Conservation (phyloP, 1,140 invertebrate genomes). For the Achatina immaculata region DNA sequence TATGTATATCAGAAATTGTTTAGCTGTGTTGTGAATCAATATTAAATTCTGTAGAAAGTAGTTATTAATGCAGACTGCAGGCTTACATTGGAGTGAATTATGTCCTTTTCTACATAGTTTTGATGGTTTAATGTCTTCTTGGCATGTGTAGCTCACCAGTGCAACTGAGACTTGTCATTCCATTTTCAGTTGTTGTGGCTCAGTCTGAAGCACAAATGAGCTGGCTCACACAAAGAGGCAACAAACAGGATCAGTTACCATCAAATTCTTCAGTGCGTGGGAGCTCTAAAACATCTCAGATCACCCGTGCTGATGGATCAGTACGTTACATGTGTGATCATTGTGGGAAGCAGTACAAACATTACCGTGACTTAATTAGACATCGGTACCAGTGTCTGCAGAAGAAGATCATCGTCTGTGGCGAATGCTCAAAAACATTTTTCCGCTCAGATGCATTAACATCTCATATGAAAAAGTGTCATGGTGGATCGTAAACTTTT, state of each 20-base stretch:
- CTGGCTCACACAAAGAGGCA: neutral
- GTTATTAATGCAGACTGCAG: too few relatives aligned
- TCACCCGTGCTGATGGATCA: constrained; percentile 7
- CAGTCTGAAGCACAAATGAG: neutral
- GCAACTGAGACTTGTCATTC: constrained; percentile 13
- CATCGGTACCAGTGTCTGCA: constrained; percentile 18
- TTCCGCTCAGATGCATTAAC: constrained; percentile 27
- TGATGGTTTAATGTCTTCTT: neutral
- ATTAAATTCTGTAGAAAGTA: too few relatives aligned
- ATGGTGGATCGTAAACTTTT: neutral
- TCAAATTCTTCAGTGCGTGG: neutral
- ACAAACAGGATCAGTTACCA: neutral
- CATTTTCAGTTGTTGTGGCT: constrained; percentile 17
- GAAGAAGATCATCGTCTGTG: constrained; percentile 9
- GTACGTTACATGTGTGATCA: constrained; percentile 21
- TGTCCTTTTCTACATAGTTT: neutral
- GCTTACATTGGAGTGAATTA: too few relatives aligned
- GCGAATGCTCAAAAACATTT: constrained; percentile 22
- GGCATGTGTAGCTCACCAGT: neutral
- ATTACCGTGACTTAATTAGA: constrained; percentile 19
- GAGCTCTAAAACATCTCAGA: constrained; percentile 5
- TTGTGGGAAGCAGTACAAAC: constrained; percentile 17
- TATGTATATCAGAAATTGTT: too few relatives aligned
- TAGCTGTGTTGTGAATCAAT: too few relatives aligned
- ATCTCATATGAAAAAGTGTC: constrained; percentile 11